phyloP scores from a whole-genome alignment of 1,140 invertebrate genomes.

The Cyphomyrmex costatus region DNA sequence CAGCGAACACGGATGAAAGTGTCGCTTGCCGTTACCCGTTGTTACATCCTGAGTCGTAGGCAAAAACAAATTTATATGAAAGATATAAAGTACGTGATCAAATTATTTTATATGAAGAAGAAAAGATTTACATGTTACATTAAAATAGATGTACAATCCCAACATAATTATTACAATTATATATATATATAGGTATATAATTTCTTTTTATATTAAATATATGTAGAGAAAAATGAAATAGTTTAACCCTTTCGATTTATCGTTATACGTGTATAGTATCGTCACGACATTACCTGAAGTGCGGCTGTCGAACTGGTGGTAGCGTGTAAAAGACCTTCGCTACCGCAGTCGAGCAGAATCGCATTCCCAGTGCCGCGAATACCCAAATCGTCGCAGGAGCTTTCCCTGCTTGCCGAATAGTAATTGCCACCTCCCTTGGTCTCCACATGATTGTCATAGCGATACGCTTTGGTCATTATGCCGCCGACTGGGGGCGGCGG shows the following conservation, averaged over 20 bases:
- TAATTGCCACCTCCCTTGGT: constrained; percentile 78
- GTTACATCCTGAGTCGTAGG: constrained; percentile 71
- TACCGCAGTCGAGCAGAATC: constrained; percentile 82
- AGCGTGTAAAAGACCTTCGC: constrained; percentile 83
- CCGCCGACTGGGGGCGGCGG: constrained; percentile 77
- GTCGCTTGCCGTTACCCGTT: constrained; percentile 77
- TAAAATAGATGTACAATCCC: no score
- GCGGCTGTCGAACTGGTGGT: constrained; percentile 81
- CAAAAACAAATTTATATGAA: not conserved
- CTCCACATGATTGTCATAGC: constrained; percentile 85
- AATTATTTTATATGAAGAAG: not conserved
- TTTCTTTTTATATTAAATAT: no score
- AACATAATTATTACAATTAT: no score
- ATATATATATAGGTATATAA: no score
- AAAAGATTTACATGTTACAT: no score
- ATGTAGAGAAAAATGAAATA: not conserved
- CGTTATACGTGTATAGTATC: no score
- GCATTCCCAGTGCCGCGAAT: constrained; percentile 81
- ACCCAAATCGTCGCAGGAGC: constrained; percentile 83
- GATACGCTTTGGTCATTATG: constrained; percentile 80
- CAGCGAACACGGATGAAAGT: constrained; percentile 81
- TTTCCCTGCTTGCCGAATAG: constrained; percentile 82
- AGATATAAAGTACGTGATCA: not conserved
- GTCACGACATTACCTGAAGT: constrained; percentile 77
- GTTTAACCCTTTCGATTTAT: not conserved